A percentile compares a stretch with the other conserved stretches of the same genome.
These are phyloP conservation scores for Tringa solitaria DNA, from an alignment of 2,113 vertebrate genomes.

Conservation along the genomic window DNA sequence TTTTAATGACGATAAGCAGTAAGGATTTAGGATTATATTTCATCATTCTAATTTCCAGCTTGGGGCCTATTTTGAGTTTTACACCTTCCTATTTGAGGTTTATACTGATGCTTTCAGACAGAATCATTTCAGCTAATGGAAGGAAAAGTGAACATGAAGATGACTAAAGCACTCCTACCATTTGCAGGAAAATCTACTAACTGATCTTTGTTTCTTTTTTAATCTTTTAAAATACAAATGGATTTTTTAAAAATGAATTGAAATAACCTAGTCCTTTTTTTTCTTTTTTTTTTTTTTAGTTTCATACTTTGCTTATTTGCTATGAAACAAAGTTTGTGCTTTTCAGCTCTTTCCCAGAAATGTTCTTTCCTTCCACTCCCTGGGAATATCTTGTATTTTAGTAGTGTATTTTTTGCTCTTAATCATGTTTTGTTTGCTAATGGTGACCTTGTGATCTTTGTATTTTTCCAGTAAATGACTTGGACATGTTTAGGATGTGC, in stretches of 20 bases:
- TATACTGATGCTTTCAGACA: background rate
- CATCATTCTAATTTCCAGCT: background rate
- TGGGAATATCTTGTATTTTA: background rate
- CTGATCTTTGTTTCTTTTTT: background rate
- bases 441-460: background rate
- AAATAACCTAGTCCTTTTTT: background rate
- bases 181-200: background rate
- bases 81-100: background rate
- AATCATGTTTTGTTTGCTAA: background rate
- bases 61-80: background rate
- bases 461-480: background rate
- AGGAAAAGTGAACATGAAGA: background rate
- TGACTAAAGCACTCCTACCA: background rate
- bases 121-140: background rate
- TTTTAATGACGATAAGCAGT: background rate
- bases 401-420: background rate
- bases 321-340: background rate
- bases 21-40: background rate
- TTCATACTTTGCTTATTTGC: background rate
- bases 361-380: background rate
- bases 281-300: background rate
- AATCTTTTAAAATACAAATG: background rate
- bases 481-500: background rate
- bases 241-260: background rate
- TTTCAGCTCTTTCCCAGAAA: background rate